Evolutionary conservation across 1,140 invertebrate genomes (phyloP), one percentile per base, ranked within the genome.

Genomic region (Tenebrio molitor): DNA sequence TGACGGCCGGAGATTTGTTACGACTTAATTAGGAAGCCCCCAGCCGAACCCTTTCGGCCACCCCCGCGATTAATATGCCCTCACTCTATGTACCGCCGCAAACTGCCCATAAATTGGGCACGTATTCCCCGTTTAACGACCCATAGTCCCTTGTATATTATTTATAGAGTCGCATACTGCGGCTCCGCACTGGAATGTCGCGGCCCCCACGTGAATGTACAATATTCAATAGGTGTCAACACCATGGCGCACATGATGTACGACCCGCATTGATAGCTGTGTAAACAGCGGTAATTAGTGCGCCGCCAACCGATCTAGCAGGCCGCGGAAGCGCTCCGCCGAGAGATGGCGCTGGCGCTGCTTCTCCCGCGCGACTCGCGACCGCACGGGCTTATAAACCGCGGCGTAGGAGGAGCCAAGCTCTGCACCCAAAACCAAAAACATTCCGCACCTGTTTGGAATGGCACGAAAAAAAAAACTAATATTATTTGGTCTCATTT

Each of bases 151-250:
- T 14, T 8, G 50, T 33, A 58, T 58, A 58, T 58, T 58, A 58
- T 58, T 58, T 58, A 58, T 58, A 33, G 50, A 58, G 21, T 4
- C 25, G 29, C 23, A 58, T 23, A 58, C 29, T 58, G 50, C 50
- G 50, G 50, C 50, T 58, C 23, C 50, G 50, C 14, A 14, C 19
- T 58, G 23, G 50, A 58, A 58, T 29, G 50, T 58, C 50, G 64
- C 64, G 39, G 34, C 39, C 39, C 39, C 36, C 16, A 46, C 29
- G 64, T 69, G 66, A 69, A 69, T 69, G 66, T 69, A 34, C 42
- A 34, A 46, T 69, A 69, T 69, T 69, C 66, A 69, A 69, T 69
- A 69, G 66, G 42, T 69, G 66, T 69, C 66, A 69, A 69, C 66
- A 69, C 8, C 66, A 69, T 69, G 42, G 46, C 19, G 66, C 66